Evolutionary conservation across 2,113 vertebrate genomes (phyloP), one percentile per base, ranked within the genome.

Genomic region (Phycodurus eques): DNA sequence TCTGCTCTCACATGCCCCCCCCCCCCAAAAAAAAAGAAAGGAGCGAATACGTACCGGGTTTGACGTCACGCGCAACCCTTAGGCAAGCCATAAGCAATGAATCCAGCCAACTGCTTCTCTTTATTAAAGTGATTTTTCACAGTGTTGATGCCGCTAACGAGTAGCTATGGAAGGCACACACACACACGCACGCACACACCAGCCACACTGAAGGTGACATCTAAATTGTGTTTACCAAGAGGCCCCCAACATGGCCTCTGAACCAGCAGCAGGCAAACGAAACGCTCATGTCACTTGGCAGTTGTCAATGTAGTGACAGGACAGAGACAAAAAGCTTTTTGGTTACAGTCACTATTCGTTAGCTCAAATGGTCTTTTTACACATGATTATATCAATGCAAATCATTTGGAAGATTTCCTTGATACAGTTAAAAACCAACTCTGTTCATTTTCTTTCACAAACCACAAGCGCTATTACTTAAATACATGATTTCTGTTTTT

Each of bases 111-210:
- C 17, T 64, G 71, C 57, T 74, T 75, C 19, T 57, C 14, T 62
- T 74, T 64, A 72, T 87, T 75, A 69, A 80, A 74, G 60, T 51
- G 46, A 75, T 75, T 80, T 69, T 53, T 82, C 62, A 63, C 61
- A 70, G 59, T 49, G n/a, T 10, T 8, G 15, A 75, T 47, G 54
- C 22, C 67, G 31, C 47, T 72, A 73, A n/a, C 65, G 64, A 73
- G 53, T 17, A 20, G 68, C 17, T 63, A 20, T 22, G 17, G 43
- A 76, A 5, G 67, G n/a, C 53, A 12, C 22, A 20, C 9, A 19
- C 53, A 12, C 22, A 20, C 9, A 19, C 8, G 7, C 59, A 8
- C 2, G n/a, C 42, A 44, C 42, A 66, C 64, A 68, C 65, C 43
- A 14, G 57, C 47, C 47, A 47, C 65, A 53, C 31, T 63, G 70